Percentiles rank a stretch among this genome's conserved stretches.
Conservation (phyloP, 2,888 invertebrate species). For the Clusia tigrina region DNA sequence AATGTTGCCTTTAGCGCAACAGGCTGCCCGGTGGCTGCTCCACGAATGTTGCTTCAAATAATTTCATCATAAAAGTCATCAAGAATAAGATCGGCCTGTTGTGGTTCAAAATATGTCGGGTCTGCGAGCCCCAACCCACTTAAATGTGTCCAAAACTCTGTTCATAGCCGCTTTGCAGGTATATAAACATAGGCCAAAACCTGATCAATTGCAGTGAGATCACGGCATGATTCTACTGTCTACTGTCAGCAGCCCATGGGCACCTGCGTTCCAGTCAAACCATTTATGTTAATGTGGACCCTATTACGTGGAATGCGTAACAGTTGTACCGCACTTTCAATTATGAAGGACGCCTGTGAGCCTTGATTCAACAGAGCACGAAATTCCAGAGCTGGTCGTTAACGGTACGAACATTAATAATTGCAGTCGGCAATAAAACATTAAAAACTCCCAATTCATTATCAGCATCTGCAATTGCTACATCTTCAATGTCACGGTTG, state of each 20-base stretch:
- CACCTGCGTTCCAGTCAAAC: background rate
- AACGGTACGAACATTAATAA: background rate
- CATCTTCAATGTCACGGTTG: background rate
- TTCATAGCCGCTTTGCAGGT: background rate
- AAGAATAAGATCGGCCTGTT: too few species aligned
- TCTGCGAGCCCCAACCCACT: constrained; percentile 12
- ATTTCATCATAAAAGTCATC: constrained; percentile 13
- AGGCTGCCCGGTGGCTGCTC: background rate
- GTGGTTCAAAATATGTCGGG: constrained; percentile 1
- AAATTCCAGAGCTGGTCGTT: background rate
- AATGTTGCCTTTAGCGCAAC: constrained; percentile 8
- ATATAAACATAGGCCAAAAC: background rate
- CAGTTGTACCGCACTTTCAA: background rate
- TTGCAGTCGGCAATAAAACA: background rate
- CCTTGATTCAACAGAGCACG: background rate
- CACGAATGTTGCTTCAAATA: constrained; percentile 1
- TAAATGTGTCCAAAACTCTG: background rate
- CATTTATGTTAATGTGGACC: background rate
- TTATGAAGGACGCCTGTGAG: background rate
- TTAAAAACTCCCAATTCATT: too few species aligned
- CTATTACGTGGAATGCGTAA: background rate
- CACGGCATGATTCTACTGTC: too few species aligned
- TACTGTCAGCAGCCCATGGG: background rate
- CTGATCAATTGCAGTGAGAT: too few species aligned
- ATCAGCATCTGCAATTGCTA: background rate